Evolutionary conservation across 2,113 vertebrate genomes (phyloP), one percentile per base, ranked within the genome.

Genomic region (Lepidothrix coronata): DNA sequence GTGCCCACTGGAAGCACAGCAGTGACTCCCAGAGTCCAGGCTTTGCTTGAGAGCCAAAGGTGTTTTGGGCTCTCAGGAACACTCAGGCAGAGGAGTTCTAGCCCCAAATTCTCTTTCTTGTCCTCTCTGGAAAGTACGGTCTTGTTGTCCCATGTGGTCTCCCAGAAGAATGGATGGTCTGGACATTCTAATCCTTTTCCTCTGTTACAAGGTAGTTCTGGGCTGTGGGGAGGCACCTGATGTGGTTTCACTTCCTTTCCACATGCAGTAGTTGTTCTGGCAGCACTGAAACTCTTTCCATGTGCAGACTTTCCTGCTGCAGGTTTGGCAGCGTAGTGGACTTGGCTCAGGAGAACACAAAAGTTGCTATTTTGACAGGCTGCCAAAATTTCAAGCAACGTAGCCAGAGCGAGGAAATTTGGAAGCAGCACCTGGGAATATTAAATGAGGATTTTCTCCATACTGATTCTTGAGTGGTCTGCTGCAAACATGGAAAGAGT

Each of bases 151-250:
- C 8, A 2, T 12, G 28, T 46, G 18, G 28, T 54, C 39, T 72
- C n/a, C 30, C 3, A 5, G 39, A 68, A 37, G 12, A 12, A 35
- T 12, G 72, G 44, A 14, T 65, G 63, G 21, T 41, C 41, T 2
- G 0, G 16, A 23, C 0, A 0, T n/a, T 44, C 11, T 48, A 41
- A 41, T 66, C 22, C 18, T 49, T 68, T 31, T 46, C 14, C 37
- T 65, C 8, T 61, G 22, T 39, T 25, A 24, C 14, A 6, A 23
- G 54, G 33, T 75, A 31, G 11, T 37, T 68, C 14, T 52, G 51
- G 28, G 44, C 54, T 70, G 46, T 70, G 41, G 8, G 33, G 16
- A 66, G 61, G 37, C 18, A 23, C n/a, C 39, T 73, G 48, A 2
- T 75, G 21, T 48, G 24, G 7, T 54, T 79, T 52, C 52, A 33